Evolutionary conservation across 1,140 invertebrate species (phyloP), one percentile per base, ranked within the genome.

Genomic region (Micrasema minimum): DNA sequence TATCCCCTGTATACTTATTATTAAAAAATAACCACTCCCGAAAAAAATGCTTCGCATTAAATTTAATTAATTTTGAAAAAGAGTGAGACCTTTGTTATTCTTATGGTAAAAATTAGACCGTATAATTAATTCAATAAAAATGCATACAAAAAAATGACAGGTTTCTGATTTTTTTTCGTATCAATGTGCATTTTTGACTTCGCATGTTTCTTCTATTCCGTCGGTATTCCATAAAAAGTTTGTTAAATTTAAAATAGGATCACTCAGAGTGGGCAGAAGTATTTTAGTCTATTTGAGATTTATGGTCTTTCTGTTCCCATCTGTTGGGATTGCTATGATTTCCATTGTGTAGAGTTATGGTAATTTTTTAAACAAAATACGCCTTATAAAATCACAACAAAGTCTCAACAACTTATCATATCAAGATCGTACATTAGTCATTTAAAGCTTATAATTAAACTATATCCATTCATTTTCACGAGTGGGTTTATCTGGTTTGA

Each of bases 401-500:
- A 68, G 72, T 66, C 50, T 71, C 72, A 66, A 55, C 72, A 35
- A 43, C 67, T 57, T 20, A 48, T 68, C 55, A 35, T 59, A 70
- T 74, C 68, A 55, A 66, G 72, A 71, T 74, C 57, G 18, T 41
- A 64, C 72, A 74, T 74, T 74, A 74, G 72, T 74, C 68, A 74
- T 70, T 41, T 43, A 38, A 50, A 70, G 71, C 67, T 62, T 57
- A 68, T 70, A 74, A 74, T 74, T 74, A 74, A 74, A 74, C 72
- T 61, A 73, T 73, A 69, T 73, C 59, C 62, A 51, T 65, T 61
- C 35, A 46, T 53, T 68, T 35, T 23, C 18, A 53, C 57, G 72
- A 74, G 72, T 74, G 72, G 72, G 72, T 45, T 48, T 51, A 62
- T 38, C 46, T 57, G 37, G 3, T 14, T 57, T 61, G 45, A 55